Evolutionary conservation across 2,888 invertebrate species (phyloP).

Genomic region (Lasioglossum villosulum): DNA sequence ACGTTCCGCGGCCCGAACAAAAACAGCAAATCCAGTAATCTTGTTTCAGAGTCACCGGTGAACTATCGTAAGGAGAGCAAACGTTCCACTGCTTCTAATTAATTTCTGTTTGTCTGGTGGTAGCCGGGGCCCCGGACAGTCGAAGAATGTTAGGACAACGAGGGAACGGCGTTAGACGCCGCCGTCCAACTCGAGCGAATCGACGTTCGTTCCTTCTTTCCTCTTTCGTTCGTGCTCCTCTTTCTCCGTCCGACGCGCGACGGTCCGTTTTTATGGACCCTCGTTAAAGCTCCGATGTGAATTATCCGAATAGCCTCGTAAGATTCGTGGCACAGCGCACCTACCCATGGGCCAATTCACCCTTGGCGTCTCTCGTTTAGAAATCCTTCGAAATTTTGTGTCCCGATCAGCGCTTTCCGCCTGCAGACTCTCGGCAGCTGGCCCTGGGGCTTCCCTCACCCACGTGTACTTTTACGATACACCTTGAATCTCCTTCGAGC

Average conservation of each 20-base stretch:
- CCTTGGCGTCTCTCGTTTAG: constrained; percentile 15
- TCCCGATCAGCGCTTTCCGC: constrained; percentile 28
- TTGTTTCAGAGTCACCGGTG: constrained; percentile 74
- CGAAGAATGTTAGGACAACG: background rate
- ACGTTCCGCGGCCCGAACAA: constrained; percentile 70
- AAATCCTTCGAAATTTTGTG: constrained; percentile 31
- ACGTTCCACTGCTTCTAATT: constrained; percentile 76
- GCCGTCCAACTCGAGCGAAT: constrained; percentile 38
- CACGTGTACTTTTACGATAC: background rate
- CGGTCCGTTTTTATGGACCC: constrained; percentile 62
- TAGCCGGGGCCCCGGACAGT: constrained; percentile 16
- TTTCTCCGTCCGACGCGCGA: background rate
- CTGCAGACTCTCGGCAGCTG: background rate
- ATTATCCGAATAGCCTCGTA: constrained; percentile 55
- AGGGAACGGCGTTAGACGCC: constrained; percentile 17
- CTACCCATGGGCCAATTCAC: constrained; percentile 24
- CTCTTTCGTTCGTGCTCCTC: background rate
- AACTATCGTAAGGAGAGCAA: constrained; percentile 69
- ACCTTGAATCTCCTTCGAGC: background rate
- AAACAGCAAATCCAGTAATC: constrained; percentile 78
- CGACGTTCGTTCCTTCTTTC: constrained; percentile 59
- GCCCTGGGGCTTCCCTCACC: background rate
- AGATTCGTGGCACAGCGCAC: constrained; percentile 45
- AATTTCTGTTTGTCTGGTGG: constrained; percentile 74
- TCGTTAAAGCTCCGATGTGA: constrained; percentile 67